phyloP scores from a whole-genome alignment of 2,797 vertebrate species.

The Hirundo rustica region DNA sequence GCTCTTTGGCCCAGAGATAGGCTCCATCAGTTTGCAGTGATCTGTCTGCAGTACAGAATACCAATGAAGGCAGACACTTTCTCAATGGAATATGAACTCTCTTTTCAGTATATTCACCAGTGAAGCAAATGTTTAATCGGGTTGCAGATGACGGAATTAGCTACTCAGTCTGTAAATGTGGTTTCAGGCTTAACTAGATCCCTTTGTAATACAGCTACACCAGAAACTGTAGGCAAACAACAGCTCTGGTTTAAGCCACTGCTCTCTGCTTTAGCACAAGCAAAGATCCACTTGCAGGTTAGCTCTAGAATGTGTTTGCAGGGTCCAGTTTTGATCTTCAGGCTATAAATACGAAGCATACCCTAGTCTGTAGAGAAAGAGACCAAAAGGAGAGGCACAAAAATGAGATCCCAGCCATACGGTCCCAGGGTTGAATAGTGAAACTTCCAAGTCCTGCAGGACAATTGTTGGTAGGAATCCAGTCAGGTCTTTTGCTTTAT shows the following conservation, averaged over 20 bases:
- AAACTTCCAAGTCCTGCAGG: not conserved
- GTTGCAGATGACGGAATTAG: conserved; percentile 3
- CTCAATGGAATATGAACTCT: conserved; percentile 51
- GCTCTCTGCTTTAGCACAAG: not conserved
- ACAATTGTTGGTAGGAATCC: not conserved
- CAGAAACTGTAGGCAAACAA: not conserved
- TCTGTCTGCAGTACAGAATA: conserved; percentile 53
- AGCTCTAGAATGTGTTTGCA: not conserved
- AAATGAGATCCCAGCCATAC: not conserved
- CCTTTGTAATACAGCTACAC: not conserved
- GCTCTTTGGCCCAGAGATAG: conserved; percentile 49
- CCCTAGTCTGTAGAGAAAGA: not conserved
- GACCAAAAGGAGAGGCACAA: not conserved
- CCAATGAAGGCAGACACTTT: conserved; percentile 56
- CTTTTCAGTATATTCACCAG: conserved; percentile 51
- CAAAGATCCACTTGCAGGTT: not conserved
- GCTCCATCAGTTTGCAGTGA: conserved; percentile 18
- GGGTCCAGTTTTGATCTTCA: not conserved
- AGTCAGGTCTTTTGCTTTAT: not conserved
- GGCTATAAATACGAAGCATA: not conserved
- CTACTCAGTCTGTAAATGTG: conserved; percentile 7
- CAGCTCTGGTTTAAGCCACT: not conserved
- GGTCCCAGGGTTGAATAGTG: not conserved
- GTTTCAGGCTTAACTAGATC: conserved; percentile 32
- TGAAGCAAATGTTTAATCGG: conserved; percentile 29